Conservation (phyloP, 2,113 vertebrate genomes). For the Gallinago media region DNA sequence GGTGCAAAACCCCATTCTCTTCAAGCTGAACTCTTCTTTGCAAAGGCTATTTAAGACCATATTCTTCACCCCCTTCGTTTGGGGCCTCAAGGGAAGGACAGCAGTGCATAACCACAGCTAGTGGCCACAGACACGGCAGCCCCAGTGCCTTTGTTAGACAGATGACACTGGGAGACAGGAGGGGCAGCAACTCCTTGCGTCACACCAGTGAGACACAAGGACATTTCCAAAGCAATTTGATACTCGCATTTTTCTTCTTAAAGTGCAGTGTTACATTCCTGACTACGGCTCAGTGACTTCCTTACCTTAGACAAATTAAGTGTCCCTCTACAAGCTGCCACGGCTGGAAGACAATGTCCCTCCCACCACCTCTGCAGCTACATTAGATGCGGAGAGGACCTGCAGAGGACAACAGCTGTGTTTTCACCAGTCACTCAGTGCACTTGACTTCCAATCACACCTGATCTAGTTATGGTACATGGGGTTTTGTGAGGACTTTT, state of each 20-base stretch:
- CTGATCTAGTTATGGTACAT: rapidly evolving
- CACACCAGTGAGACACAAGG: background rate
- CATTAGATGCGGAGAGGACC: rapidly evolving
- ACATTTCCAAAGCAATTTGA: background rate
- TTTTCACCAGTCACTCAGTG: background rate
- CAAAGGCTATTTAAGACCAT: background rate
- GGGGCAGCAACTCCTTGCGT: background rate
- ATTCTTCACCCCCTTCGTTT: rapidly evolving
- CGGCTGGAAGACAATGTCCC: background rate
- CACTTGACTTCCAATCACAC: background rate
- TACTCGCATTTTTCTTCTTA: background rate
- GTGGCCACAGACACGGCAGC: rapidly evolving
- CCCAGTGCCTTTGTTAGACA: background rate
- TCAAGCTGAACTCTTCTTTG: background rate
- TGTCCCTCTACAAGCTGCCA: background rate
- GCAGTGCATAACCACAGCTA: background rate
- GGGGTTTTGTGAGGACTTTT: rapidly evolving
- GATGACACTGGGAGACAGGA: background rate
- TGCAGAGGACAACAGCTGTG: background rate
- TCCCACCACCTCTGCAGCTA: background rate
- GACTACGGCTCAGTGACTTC: background rate
- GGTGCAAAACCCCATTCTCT: background rate
- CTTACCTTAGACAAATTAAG: background rate
- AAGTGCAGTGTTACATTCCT: background rate
- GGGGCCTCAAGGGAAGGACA: background rate